Base-by-base conservation (phyloP, 2,113 vertebrate genomes). In the Chaetodon auriga region DNA sequence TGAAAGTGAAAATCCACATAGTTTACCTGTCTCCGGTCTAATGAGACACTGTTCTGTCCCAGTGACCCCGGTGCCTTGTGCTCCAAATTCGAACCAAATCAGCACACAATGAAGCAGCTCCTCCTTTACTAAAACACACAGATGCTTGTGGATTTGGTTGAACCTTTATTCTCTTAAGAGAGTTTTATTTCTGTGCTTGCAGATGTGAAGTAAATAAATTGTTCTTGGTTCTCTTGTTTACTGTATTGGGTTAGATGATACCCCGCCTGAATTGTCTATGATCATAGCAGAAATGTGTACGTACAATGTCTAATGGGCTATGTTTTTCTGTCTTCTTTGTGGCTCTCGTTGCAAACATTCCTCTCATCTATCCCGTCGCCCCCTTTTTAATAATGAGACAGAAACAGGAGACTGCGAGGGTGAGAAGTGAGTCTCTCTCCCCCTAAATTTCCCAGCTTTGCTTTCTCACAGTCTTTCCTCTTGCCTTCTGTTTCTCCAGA, bases 401-500 rank as follows among this genome's bases (percentile, higher is more conserved):
- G 81, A 84, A 92, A 91, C 83, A 46, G 80, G 84, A 85, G 85
- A 75, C 73, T 14, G 53, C 54, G 9, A 70, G 71, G 85, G 76
- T 25, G 80, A 61, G 85, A 90, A 86, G 63, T 76, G 63, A 90
- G 64, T 73, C 80, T 84, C 68, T 21, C 76, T 80, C 78, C 69
- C 55, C 69, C 36, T 55, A 4, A 25, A 36, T 71, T 74, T 72
- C 71, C 68, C 75, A 81, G 79, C 78, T 74, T 87, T 61, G 69
- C 78, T 83, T 83, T 91, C 83, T 87, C 41, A 57, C 64, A 80
- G 90, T 71, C 68, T 75, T 85, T 90, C 80, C 82, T 86, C 72
- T 13, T 78, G 68, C 80, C 88, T 90, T 81, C 84, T 90, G 86
- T 90, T 90, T 76, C 89, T 90, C 88, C 82, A 76, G 82, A 79